A percentile compares a stretch with the other conserved stretches of the same genome.
Conservation (phyloP, 1,140 invertebrate genomes). For the Brachystomella parvula region DNA sequence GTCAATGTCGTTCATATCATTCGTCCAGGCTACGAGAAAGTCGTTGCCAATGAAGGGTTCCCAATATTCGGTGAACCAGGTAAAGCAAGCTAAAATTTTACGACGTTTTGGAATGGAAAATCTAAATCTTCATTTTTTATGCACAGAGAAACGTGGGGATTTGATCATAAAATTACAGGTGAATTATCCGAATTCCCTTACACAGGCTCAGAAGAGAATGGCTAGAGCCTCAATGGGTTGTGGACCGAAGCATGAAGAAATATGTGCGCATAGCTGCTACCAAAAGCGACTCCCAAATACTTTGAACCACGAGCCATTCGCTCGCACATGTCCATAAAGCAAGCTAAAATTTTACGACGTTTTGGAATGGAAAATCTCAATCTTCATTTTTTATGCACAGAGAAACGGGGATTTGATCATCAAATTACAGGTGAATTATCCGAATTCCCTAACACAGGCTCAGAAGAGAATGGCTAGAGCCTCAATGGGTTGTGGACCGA, state of each 20-base stretch:
- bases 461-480: conserved; percentile 46
- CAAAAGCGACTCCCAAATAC: background rate
- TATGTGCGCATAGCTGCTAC: background rate
- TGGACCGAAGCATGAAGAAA: background rate
- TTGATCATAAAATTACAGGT: conserved; percentile 51
- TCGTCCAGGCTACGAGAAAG: conserved; percentile 53
- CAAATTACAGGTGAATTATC: conserved; percentile 51
- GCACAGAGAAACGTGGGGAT: conserved; percentile 44
- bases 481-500: conserved; percentile 39
- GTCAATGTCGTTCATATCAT: conserved; percentile 62
- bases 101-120: background rate
- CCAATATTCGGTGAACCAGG: conserved; percentile 49
- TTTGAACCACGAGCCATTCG: background rate
- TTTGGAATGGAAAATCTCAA: background rate
- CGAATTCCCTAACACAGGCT: conserved; percentile 47
- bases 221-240: conserved; percentile 44
- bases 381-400: conserved; percentile 14
- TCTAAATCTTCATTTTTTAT: background rate
- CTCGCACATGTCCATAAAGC: background rate
- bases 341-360: background rate
- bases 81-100: conserved; percentile 19
- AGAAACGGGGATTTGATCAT: conserved; percentile 48
- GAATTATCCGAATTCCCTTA: conserved; percentile 50
- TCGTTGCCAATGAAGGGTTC: conserved; percentile 55
- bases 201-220: conserved; percentile 45